A percentile compares a stretch with the other conserved stretches of the same genome.
These are phyloP conservation scores for Trichogramma pretiosum DNA, from an alignment of 1,140 invertebrate genomes.

Conservation along the genomic window DNA sequence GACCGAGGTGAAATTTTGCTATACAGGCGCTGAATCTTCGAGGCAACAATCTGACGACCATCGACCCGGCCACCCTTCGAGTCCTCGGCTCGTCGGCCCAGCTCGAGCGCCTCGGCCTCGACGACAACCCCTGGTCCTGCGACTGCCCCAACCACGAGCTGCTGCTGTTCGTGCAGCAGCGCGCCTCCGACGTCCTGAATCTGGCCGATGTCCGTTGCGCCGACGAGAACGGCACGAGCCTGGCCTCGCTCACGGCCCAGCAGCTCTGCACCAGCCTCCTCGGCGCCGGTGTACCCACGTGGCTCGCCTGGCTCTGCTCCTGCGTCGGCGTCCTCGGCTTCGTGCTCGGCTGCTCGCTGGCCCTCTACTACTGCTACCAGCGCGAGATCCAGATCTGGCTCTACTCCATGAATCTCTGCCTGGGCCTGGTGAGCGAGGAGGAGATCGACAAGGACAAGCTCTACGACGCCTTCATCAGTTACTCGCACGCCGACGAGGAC, in stretches of 20 bases:
- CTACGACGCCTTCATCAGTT: conserved; percentile 84
- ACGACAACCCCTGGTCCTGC: conserved; percentile 53
- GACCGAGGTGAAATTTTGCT: neutral
- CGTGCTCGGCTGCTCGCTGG: conserved; percentile 26
- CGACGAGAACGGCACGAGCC: neutral
- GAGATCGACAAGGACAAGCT: conserved; percentile 68
- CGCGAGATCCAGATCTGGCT: conserved; percentile 62
- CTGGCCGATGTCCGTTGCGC: neutral
- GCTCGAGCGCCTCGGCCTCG: conserved; percentile 33
- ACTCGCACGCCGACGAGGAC: conserved; percentile 69
- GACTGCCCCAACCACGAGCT: conserved; percentile 45
- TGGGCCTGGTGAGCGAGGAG: conserved; percentile 60
- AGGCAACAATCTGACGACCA: neutral
- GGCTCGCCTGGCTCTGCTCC: neutral
- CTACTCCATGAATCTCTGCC: conserved; percentile 53
- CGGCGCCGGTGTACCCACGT: neutral
- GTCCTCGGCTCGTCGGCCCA: neutral
- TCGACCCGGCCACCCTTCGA: neutral
- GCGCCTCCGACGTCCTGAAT: neutral
- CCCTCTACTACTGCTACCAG: conserved; percentile 57
- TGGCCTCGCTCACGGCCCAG: no score
- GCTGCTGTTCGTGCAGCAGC: conserved; percentile 33
- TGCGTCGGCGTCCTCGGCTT: neutral
- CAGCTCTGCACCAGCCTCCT: neutral
- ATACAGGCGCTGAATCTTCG: neutral